Percentiles rank a stretch among this genome's conserved stretches.
Evolutionary conservation across 53 echinoderm and acorn worm species (phyloP).

Genomic region (Crossaster papposus): DNA sequence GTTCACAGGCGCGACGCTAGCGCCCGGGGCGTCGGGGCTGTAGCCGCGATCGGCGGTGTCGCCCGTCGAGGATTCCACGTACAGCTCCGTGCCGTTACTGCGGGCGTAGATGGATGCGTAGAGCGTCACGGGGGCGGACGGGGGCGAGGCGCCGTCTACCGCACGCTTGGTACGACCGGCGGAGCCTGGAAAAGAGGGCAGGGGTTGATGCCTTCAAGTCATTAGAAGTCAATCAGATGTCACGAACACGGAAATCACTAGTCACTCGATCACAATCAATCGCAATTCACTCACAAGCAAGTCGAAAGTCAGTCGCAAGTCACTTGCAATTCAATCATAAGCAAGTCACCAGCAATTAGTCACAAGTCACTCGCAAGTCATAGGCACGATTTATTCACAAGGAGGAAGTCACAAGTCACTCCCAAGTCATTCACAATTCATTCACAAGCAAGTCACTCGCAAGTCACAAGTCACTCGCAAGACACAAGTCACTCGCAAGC

Average conservation of each 20-base stretch:
- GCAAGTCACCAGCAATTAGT: no score
- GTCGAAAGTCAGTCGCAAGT: no score
- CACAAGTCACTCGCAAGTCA: no score
- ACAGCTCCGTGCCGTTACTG: constrained; percentile 31
- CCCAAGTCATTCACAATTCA: no score
- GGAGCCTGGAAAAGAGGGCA: neutral
- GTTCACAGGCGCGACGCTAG: neutral
- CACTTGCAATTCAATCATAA: no score
- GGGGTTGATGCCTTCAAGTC: neutral
- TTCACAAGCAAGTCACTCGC: neutral
- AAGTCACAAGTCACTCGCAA: neutral
- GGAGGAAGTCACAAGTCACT: no score
- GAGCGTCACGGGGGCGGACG: constrained; percentile 23
- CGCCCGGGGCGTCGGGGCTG: neutral
- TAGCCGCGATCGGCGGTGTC: constrained; percentile 18
- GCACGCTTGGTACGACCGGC: neutral
- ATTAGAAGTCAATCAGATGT: no score
- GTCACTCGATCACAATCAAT: no score
- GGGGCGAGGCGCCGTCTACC: neutral
- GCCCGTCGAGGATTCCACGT: constrained; percentile 43
- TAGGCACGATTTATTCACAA: no score
- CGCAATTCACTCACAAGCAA: no score
- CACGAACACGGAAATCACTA: no score
- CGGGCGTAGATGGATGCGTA: constrained; percentile 33
- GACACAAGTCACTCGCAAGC: neutral